These are phyloP conservation scores for Enhydra lutris DNA, from an alignment of 2,113 vertebrate genomes.

Conservation along the genomic window DNA sequence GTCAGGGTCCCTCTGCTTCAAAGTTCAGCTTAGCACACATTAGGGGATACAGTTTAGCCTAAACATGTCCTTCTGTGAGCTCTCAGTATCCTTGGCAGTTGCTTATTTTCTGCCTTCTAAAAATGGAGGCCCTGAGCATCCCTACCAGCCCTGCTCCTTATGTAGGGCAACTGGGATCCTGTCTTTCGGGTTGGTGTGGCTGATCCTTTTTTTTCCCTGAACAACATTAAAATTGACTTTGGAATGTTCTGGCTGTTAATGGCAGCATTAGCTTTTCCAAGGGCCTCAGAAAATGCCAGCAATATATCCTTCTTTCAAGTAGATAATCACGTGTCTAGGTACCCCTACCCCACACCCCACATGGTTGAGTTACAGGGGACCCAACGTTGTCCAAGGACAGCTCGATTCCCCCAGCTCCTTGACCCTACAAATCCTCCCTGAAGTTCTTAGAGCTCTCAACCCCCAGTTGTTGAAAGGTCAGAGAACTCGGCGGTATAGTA, in stretches of 20 bases:
- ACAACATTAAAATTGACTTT: background rate
- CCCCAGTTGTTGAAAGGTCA: background rate
- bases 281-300: background rate
- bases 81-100: background rate
- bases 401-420: background rate
- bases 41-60: background rate
- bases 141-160: background rate
- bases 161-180: background rate
- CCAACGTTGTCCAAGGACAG: background rate
- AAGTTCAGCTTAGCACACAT: background rate
- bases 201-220: background rate
- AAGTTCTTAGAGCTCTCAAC: background rate
- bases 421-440: background rate
- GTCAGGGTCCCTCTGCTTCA: background rate
- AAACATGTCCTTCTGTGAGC: background rate
- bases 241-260: background rate
- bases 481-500: background rate
- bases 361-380: background rate
- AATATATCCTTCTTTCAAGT: background rate
- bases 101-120: background rate
- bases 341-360: fast-evolving
- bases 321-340: background rate
- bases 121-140: background rate
- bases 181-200: background rate
- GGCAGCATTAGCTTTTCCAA: background rate